Evolutionary conservation across 2,888 invertebrate genomes (phyloP).

Genomic region (Epinotia bilunana): DNA sequence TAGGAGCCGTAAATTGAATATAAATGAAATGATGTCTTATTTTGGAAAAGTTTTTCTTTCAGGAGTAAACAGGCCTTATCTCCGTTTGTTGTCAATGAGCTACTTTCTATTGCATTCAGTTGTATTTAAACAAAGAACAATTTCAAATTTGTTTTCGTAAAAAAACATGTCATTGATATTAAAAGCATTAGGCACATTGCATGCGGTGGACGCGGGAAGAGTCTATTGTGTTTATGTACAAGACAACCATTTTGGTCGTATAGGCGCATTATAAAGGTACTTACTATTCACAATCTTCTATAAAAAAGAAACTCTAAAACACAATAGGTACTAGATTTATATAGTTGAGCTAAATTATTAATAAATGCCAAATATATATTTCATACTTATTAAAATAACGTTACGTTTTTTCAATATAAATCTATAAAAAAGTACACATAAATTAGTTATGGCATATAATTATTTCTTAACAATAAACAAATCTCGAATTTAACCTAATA

Average conservation of each 20-base stretch:
- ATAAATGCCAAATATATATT: constrained; percentile 67
- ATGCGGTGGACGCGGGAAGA: constrained; percentile 26
- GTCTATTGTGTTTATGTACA: constrained; percentile 23
- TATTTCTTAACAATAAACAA: constrained; percentile 68
- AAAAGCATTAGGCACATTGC: constrained; percentile 39
- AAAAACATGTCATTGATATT: constrained; percentile 38
- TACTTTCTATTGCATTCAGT: background rate
- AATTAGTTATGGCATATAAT: constrained; percentile 83
- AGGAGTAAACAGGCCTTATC: background rate
- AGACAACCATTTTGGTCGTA: constrained; percentile 23
- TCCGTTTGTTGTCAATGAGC: background rate
- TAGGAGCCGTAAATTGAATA: constrained; percentile 10
- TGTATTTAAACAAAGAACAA: constrained; percentile 1
- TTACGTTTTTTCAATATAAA: constrained; percentile 66
- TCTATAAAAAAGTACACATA: constrained; percentile 73
- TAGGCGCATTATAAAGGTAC: constrained; percentile 1
- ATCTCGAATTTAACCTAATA: constrained; percentile 73
- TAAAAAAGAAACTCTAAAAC: constrained; percentile 24
- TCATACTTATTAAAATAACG: constrained; percentile 56
- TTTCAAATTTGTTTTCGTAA: constrained; percentile 11
- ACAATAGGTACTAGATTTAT: constrained; percentile 59
- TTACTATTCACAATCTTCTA: constrained; percentile 20
- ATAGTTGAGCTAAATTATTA: constrained; percentile 75
- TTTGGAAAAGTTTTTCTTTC: background rate
- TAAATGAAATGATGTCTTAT: background rate